Conservation (phyloP, 1,140 invertebrate species). For the Diplogasteroides magnus region DNA sequence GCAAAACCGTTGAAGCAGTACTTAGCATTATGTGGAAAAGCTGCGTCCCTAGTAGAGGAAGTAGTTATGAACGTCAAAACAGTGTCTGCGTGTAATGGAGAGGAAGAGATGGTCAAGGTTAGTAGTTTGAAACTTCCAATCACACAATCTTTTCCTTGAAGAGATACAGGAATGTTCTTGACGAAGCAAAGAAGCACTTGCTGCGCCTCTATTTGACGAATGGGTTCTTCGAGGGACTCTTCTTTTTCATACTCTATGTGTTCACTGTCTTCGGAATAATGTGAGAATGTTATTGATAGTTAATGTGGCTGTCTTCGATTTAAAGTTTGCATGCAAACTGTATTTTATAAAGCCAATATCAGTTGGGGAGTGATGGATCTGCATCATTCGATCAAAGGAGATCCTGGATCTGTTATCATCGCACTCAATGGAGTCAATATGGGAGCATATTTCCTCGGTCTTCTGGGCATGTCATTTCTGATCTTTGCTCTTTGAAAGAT, state of each 20-base stretch:
- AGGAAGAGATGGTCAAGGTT: constrained; percentile 59
- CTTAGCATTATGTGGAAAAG: constrained; percentile 58
- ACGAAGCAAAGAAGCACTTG: not conserved
- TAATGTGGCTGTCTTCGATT: not conserved
- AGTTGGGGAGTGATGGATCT: not conserved
- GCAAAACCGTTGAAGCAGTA: not conserved
- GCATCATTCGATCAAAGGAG: not conserved
- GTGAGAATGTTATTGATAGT: not conserved
- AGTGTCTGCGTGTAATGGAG: constrained; percentile 74
- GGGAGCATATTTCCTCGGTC: constrained; percentile 36
- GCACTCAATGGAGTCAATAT: not conserved
- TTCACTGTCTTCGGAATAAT: constrained; percentile 6
- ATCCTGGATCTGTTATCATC: not conserved
- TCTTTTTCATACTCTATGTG: constrained; percentile 21
- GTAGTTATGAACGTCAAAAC: constrained; percentile 70
- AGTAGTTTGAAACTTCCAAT: not conserved
- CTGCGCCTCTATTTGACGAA: constrained; percentile 18
- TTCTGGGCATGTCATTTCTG: no score
- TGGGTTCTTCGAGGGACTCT: constrained; percentile 36
- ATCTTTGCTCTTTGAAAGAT: no score
- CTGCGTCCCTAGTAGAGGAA: constrained; percentile 74
- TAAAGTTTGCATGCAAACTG: not conserved
- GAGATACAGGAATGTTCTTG: constrained; percentile 26
- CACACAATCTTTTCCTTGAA: constrained; percentile 57
- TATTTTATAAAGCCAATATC: not conserved